phyloP scores from a whole-genome alignment of 2,113 vertebrate species.

The Myrmecobius fasciatus region DNA sequence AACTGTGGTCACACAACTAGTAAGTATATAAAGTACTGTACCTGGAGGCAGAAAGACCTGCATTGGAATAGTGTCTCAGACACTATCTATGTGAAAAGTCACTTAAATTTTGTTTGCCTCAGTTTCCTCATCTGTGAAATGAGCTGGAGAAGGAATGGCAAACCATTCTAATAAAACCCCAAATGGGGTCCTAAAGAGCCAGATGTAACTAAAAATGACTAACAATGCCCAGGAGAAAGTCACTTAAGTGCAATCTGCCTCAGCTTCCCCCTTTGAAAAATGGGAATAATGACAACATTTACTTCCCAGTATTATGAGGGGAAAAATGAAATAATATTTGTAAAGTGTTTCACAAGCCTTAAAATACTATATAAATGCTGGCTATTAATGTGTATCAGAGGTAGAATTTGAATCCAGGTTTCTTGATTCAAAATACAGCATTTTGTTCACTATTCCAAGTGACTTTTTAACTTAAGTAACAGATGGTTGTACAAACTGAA shows the following conservation, averaged over 20 bases:
- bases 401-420: not conserved
- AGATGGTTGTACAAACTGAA: not conserved
- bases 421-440: not conserved
- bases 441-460: not conserved
- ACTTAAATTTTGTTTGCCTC: too few relatives aligned
- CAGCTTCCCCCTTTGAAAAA: not conserved
- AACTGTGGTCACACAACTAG: not conserved
- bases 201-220: not conserved
- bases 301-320: not conserved
- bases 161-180: too few relatives aligned
- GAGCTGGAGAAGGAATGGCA: too few relatives aligned
- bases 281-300: not conserved
- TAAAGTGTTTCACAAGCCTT: not conserved
- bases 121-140: too few relatives aligned
- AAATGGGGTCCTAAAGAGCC: too few relatives aligned
- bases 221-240: not conserved
- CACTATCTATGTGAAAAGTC: too few relatives aligned
- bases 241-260: not conserved
- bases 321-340: not conserved
- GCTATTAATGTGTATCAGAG: not conserved
- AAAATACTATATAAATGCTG: not conserved
- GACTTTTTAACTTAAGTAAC: not conserved
- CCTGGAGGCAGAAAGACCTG: too few relatives aligned
- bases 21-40: too few relatives aligned
- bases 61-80: too few relatives aligned